Evolutionary conservation across 2,797 vertebrate species (phyloP).

Genomic region (Sphaeramia orbicularis): DNA sequence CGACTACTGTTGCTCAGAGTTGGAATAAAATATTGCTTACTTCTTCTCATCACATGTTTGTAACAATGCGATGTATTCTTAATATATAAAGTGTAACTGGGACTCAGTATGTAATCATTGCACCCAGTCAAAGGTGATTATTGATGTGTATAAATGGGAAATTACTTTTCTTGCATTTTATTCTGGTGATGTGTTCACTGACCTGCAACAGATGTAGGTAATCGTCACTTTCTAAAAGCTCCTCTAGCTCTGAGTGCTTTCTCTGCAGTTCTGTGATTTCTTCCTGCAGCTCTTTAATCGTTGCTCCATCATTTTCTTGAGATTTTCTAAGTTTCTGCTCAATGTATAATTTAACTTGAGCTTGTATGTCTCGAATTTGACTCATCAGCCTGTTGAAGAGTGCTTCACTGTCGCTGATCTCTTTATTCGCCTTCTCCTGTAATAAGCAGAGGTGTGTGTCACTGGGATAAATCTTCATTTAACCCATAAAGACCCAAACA

Average conservation of each 20-base stretch:
- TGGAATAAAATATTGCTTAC: no score
- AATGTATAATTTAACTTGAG: slow-evolving; percentile 17
- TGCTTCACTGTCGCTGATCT: neutral
- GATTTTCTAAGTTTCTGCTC: slow-evolving; percentile 46
- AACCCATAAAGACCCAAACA: no score
- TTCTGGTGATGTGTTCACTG: neutral
- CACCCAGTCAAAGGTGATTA: no score
- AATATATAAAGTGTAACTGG: no score
- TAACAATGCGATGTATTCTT: no score
- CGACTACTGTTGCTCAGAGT: no score
- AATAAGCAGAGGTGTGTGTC: neutral
- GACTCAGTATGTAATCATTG: no score
- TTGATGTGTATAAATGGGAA: no score
- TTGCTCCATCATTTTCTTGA: neutral
- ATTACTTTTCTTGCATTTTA: no score
- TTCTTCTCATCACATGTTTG: no score
- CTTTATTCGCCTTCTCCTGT: slow-evolving; percentile 40
- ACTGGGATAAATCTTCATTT: neutral
- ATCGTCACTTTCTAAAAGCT: slow-evolving; percentile 60
- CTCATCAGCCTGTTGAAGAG: slow-evolving; percentile 40
- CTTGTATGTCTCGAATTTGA: slow-evolving; percentile 15
- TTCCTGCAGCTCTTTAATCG: slow-evolving; percentile 38
- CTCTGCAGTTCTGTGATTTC: slow-evolving; percentile 52
- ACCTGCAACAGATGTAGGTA: slow-evolving; percentile 67
- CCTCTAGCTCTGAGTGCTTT: slow-evolving; percentile 51